phyloP scores from a whole-genome alignment of 2,888 invertebrate species.

The Anorthoa munda region DNA sequence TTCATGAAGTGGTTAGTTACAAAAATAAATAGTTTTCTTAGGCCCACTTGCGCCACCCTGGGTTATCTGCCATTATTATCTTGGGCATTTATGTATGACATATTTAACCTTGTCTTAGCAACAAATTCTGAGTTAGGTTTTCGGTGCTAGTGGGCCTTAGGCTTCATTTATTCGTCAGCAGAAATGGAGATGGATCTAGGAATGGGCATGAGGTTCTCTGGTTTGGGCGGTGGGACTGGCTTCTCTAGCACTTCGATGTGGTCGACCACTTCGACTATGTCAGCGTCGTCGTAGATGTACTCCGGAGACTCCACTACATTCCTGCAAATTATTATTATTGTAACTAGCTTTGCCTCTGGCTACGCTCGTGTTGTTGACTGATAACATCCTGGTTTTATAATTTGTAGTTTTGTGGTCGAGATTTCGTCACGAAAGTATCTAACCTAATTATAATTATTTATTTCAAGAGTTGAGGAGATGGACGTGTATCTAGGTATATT shows the following conservation, averaged over 20 bases:
- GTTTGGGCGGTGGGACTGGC: conserved; percentile 82
- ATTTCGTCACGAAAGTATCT: too few species aligned
- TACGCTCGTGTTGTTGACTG: neutral
- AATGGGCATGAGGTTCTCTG: conserved; percentile 70
- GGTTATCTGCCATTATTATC: too few species aligned
- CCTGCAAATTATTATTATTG: conserved; percentile 26
- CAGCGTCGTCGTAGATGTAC: conserved; percentile 10
- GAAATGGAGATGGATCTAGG: conserved; percentile 51
- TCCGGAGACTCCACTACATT: conserved; percentile 22
- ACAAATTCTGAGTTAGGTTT: too few species aligned
- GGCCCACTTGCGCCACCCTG: neutral
- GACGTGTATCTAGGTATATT: too few species aligned
- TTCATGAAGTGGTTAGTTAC: neutral
- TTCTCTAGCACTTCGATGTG: conserved; percentile 71
- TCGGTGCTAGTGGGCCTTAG: too few species aligned
- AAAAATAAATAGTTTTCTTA: conserved; percentile 19
- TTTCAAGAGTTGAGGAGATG: too few species aligned
- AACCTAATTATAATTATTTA: too few species aligned
- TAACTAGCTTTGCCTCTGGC: neutral
- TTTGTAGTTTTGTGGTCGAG: too few species aligned
- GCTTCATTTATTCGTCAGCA: conserved; percentile 26
- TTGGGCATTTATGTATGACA: too few species aligned
- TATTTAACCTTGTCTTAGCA: too few species aligned
- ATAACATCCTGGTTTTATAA: too few species aligned
- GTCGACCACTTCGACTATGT: conserved; percentile 26